Evolutionary conservation across 2,797 vertebrate species (phyloP).

Genomic region (Cygnus olor): DNA sequence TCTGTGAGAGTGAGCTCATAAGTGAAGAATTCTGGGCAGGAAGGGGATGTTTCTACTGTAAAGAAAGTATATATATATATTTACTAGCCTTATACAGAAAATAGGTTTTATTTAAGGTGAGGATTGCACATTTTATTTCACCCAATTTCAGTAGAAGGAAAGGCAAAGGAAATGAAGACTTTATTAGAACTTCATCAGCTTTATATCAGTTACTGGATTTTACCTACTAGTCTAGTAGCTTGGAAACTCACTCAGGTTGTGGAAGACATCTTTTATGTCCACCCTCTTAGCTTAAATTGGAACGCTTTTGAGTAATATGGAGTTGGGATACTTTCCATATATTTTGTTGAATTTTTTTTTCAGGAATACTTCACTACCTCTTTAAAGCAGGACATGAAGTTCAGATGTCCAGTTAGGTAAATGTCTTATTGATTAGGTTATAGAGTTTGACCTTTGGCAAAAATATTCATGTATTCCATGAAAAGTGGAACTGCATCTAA

Average conservation of each 20-base stretch:
- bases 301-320: not conserved
- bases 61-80: not conserved
- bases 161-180: not conserved
- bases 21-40: not conserved
- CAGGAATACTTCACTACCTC: not conserved
- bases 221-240: not conserved
- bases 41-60: not conserved
- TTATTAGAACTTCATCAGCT: accelerated
- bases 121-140: not conserved
- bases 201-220: not conserved
- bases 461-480: not conserved
- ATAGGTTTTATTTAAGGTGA: not conserved
- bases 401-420: not conserved
- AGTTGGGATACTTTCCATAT: not conserved
- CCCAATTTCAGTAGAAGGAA: not conserved
- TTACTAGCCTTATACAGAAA: not conserved
- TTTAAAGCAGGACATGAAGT: not conserved
- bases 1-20: not conserved
- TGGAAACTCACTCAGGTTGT: not conserved
- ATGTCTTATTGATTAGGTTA: not conserved
- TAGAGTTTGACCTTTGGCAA: not conserved
- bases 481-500: not conserved
- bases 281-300: not conserved
- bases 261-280: not conserved
- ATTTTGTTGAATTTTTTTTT: not conserved